Conservation (phyloP, 2,888 invertebrate genomes). For the Notodonta ziczac region DNA sequence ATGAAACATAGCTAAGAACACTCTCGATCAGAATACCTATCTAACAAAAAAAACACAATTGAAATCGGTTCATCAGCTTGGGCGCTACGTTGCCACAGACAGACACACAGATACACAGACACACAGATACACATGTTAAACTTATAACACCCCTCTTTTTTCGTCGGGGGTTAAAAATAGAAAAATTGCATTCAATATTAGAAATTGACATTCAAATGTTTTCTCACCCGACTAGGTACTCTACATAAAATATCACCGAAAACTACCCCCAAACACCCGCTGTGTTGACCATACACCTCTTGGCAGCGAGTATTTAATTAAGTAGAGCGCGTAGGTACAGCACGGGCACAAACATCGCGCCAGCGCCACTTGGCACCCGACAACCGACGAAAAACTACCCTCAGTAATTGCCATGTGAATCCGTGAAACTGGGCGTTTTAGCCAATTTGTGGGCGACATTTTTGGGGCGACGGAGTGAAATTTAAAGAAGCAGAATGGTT, state of each 20-base stretch:
- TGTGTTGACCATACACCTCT: background rate
- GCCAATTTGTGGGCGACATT: background rate
- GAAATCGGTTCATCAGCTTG: too few species aligned
- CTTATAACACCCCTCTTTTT: too few species aligned
- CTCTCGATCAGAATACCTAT: too few species aligned
- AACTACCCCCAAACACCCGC: background rate
- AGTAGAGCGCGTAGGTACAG: background rate
- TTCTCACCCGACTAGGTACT: background rate
- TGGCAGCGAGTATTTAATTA: conserved; percentile 7
- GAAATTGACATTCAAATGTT: too few species aligned
- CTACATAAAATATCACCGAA: conserved; percentile 7
- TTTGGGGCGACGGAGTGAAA: background rate
- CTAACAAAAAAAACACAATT: too few species aligned
- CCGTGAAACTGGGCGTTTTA: conserved; percentile 7
- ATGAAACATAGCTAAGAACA: too few species aligned
- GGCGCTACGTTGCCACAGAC: too few species aligned
- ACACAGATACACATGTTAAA: too few species aligned
- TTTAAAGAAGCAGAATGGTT: background rate
- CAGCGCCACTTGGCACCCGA: conserved; percentile 3
- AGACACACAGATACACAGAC: too few species aligned
- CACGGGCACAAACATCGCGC: conserved; percentile 1
- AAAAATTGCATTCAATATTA: too few species aligned
- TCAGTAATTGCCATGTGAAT: conserved; percentile 18
- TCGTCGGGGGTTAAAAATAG: too few species aligned
- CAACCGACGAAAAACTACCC: conserved; percentile 3